A percentile compares a stretch with the other conserved stretches of the same genome.
Conservation (phyloP, 2,113 vertebrate genomes). For the Tachysurus vachellii region DNA sequence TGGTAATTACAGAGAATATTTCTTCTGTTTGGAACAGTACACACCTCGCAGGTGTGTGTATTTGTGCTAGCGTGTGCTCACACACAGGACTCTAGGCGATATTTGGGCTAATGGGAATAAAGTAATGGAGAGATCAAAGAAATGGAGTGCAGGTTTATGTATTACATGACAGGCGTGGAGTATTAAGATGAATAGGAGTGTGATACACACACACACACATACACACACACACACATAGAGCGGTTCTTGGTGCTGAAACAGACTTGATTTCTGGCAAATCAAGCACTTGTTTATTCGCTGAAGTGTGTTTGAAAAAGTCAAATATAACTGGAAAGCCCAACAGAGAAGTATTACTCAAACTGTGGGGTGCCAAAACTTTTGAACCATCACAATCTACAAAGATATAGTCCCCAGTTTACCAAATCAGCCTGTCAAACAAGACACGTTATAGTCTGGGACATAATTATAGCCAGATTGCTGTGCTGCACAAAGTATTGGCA, state of each 20-base stretch:
- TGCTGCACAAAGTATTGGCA: background rate
- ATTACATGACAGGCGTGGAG: constrained; percentile 7
- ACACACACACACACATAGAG: background rate
- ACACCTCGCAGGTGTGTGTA: constrained; percentile 15
- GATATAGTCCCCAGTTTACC: background rate
- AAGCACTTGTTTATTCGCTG: background rate
- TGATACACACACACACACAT: constrained; percentile 6
- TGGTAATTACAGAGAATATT: constrained; percentile 29
- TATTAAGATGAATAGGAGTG: constrained; percentile 32
- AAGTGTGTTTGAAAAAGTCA: constrained; percentile 1
- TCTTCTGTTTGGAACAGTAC: constrained; percentile 28
- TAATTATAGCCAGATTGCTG: background rate
- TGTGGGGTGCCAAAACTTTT: constrained; percentile 2
- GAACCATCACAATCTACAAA: background rate
- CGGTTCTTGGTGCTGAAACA: background rate
- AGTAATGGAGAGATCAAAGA: constrained; percentile 30
- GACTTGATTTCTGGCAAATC: background rate
- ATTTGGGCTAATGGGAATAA: constrained; percentile 13
- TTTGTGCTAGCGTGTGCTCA: background rate
- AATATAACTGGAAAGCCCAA: background rate
- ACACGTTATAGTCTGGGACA: background rate
- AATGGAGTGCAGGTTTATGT: constrained; percentile 13
- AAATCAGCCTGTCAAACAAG: background rate
- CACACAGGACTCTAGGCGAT: constrained; percentile 3
- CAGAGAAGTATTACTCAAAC: background rate